Base-by-base conservation (phyloP, 1,140 invertebrate species). In the Thereuonema tuberculata region DNA sequence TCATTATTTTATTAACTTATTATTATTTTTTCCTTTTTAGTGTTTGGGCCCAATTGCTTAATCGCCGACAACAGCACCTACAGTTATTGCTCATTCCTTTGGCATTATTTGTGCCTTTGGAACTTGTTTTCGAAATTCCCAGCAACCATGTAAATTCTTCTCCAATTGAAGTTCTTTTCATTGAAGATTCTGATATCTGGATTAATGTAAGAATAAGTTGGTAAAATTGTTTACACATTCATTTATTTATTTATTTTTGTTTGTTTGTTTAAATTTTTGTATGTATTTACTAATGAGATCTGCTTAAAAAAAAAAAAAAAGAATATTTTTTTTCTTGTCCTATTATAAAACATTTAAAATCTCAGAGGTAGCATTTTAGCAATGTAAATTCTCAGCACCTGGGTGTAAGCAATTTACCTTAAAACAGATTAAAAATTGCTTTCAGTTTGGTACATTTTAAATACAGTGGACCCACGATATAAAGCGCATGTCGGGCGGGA, bases 31-130 rank as follows among this genome's bases (percentile, higher is more conserved):
- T 62, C 64, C 29, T 64, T 76, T 78, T 47, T 73, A 94, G 90
- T 69, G 82, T 97, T 31, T 96, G 92, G 89, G 82, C 86, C 2
- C 86, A 95, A 69, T 69, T 94, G 1, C 71, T 97, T 62, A 85
- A 96, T 69, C 74, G 94, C 14, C 79, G 82, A 62, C 94, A 98
- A 70, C 83, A 89, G 70, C 76, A 83, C 23, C 75, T 93, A 27
- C 86, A 91, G 63, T 61, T 80, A 21, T 65, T 76, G 23, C 63
- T 80, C 3, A 70, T 80, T 49, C 73, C 76, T 23, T 54, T 72
- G 2, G 63, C 57, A 14, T 37, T 56, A 25, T 27, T 57, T 52
- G 55, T 54, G 9, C 59, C 54, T 15, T 5, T 28, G n/a, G 25
- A 61, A 20, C 14, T n/a, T 21, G 14, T 27, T 26, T 47, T 27